Base-by-base conservation (phyloP, 2,113 vertebrate genomes). In the Cephalopterus ornatus region DNA sequence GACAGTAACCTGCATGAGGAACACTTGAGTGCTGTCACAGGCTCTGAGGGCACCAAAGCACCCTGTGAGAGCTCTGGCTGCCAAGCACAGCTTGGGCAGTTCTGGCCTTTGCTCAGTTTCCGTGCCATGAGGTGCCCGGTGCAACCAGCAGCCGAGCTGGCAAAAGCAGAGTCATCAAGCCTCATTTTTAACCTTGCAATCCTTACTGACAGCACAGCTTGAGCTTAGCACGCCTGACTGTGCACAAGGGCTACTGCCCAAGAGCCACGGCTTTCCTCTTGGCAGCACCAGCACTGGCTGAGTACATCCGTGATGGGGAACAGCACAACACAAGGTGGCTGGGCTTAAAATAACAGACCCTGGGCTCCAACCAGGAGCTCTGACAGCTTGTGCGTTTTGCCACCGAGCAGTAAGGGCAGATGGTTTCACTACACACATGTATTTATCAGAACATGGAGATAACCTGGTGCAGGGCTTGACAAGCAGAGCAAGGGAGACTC, bases 341-440 rank as follows among this genome's bases (percentile, higher is more conserved):
- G 37, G n/a, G 59, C 72, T 91, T 84, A 77, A 95, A 88, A 94
- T 49, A 96, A 83, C 82, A 93, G 66, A 53, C 74, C 67, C 21
- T 70, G 50, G 63, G 67, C 79, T 66, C 21, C 59, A 66, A 42
- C 17, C 72, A 71, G 55, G 63, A 90, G 59, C 49, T 83, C n/a
- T 2, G 6, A 85, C 83, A 94, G 88, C 72, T 91, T 71, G 67
- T 66, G 71, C 8, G 4, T 66, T 90, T 78, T 74, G 70, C 61
- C 75, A 92, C 19, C 4, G 33, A 88, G 63, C 49, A 27, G 41
- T 58, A 85, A 88, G 37, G 85, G 75, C 67, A 90, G 88, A 85
- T 50, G 46, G 75, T 59, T 93, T 89, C 56, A 44, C 70, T 46
- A 42, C 76, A 78, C 32, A 12, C 19, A 30, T 4, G 20, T 24